A percentile compares a stretch with the other conserved stretches of the same genome.
These are phyloP conservation scores for Drosophila mayri DNA, from an alignment of 1,140 invertebrate species.

Conservation along the genomic window DNA sequence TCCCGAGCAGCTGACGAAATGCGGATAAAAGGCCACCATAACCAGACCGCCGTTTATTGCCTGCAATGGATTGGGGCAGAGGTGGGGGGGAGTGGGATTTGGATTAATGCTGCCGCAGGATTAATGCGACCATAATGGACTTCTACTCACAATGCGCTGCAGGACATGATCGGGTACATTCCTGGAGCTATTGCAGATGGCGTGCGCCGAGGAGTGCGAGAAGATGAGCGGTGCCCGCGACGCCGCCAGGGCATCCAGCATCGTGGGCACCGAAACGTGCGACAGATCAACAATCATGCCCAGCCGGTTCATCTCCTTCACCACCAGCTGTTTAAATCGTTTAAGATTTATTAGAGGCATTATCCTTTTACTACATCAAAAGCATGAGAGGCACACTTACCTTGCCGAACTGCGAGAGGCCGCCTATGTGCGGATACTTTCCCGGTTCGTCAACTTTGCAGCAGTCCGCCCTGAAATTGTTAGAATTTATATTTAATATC, in stretches of 20 bases:
- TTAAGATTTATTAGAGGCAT: not conserved
- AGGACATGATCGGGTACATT: conserved; percentile 95
- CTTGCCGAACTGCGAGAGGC: conserved; percentile 91
- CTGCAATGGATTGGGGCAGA: conserved; percentile 52
- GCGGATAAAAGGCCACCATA: conserved; percentile 95
- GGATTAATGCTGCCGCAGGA: conserved; percentile 30
- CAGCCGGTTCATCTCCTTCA: conserved; percentile 93
- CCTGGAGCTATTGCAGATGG: conserved; percentile 92
- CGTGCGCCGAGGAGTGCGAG: conserved; percentile 94
- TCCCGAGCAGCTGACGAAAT: conserved; percentile 92
- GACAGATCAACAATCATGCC: conserved; percentile 97
- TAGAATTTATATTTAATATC: not conserved
- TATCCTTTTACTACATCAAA: too few species aligned
- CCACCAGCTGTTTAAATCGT: conserved; percentile 87
- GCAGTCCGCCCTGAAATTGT: conserved; percentile 89
- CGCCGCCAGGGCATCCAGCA: conserved; percentile 90
- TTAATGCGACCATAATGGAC: conserved; percentile 32
- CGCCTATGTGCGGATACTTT: conserved; percentile 89
- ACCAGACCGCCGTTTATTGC: conserved; percentile 92
- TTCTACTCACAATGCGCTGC: conserved; percentile 89
- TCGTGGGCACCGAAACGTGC: conserved; percentile 93
- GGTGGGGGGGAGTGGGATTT: not conserved
- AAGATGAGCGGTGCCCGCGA: conserved; percentile 94
- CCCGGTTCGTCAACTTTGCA: conserved; percentile 89
- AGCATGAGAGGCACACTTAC: too few species aligned